Conservation (phyloP, 2,113 vertebrate genomes). For the Caranx melampygus region DNA sequence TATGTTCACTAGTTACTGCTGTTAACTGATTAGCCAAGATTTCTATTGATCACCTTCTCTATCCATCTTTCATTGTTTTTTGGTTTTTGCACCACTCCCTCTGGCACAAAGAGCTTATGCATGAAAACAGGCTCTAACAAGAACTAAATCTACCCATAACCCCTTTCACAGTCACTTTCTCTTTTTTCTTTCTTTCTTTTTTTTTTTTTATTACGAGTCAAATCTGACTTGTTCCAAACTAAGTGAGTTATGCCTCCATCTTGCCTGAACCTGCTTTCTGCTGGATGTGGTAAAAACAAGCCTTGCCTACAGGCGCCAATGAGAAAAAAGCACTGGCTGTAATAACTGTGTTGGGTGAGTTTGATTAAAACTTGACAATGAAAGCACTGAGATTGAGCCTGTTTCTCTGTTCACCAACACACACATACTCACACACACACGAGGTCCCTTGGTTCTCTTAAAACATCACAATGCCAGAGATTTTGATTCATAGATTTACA, state of each 20-base stretch:
- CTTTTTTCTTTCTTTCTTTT: not conserved
- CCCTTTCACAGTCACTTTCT: constrained; percentile 5
- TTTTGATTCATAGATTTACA: not conserved
- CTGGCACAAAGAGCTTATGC: not conserved
- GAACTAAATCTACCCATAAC: constrained; percentile 17
- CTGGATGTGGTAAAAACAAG: constrained; percentile 50
- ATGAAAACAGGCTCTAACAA: constrained; percentile 54
- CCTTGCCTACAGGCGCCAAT: constrained; percentile 50
- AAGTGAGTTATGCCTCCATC: constrained; percentile 39
- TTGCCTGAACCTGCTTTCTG: constrained; percentile 65
- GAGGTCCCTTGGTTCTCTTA: not conserved
- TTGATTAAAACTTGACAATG: constrained; percentile 19
- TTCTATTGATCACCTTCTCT: constrained; percentile 12
- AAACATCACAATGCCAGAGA: not conserved
- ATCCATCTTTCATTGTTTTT: not conserved
- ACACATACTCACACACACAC: not conserved
- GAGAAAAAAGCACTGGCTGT: constrained; percentile 18
- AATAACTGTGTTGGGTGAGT: constrained; percentile 35
- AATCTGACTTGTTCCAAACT: constrained; percentile 42
- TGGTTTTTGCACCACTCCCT: not conserved
- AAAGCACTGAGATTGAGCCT: not conserved
- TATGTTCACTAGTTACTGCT: not conserved
- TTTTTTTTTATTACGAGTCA: constrained; percentile 26
- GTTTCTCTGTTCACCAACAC: not conserved
- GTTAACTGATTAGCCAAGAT: not conserved